A percentile compares a stretch with the other conserved stretches of the same genome.
Conservation (phyloP, 2,797 vertebrate genomes). For the Meda fulgida region DNA sequence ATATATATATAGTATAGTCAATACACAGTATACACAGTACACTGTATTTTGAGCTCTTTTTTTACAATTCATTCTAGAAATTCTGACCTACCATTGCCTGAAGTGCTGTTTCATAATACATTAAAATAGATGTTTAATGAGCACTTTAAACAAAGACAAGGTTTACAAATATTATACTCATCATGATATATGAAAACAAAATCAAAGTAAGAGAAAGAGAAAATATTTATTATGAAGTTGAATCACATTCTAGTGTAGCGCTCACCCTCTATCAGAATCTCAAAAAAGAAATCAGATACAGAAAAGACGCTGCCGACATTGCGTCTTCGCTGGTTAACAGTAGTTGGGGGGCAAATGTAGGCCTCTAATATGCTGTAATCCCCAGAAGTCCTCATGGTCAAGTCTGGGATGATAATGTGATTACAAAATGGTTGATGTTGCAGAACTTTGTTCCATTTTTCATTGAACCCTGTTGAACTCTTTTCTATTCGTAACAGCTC, state of each 20-base stretch:
- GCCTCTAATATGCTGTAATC: slow-evolving; percentile 66
- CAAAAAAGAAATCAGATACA: neutral
- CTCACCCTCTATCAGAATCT: neutral
- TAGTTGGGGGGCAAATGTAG: neutral
- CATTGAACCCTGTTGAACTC: slow-evolving; percentile 78
- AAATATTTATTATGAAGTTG: neutral
- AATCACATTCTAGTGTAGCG: neutral
- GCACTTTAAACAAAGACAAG: neutral
- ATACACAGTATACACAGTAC: too few relatives aligned
- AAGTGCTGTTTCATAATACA: neutral
- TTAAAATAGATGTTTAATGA: slow-evolving; percentile 1
- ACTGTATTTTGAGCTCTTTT: neutral
- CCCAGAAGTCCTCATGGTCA: slow-evolving; percentile 72
- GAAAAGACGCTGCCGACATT: slow-evolving; percentile 19
- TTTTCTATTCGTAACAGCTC: slow-evolving; percentile 72
- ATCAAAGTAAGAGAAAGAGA: neutral
- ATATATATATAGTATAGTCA: too few relatives aligned
- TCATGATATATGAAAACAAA: neutral
- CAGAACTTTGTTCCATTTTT: slow-evolving; percentile 79
- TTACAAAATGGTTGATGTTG: slow-evolving; percentile 79
- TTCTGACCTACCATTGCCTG: neutral
- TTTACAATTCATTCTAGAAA: neutral
- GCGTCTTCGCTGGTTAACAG: neutral
- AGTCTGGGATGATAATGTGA: slow-evolving; percentile 81
- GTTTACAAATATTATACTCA: neutral